Conservation (phyloP, 1,140 invertebrate genomes). For the Coenobita brevimanus region DNA sequence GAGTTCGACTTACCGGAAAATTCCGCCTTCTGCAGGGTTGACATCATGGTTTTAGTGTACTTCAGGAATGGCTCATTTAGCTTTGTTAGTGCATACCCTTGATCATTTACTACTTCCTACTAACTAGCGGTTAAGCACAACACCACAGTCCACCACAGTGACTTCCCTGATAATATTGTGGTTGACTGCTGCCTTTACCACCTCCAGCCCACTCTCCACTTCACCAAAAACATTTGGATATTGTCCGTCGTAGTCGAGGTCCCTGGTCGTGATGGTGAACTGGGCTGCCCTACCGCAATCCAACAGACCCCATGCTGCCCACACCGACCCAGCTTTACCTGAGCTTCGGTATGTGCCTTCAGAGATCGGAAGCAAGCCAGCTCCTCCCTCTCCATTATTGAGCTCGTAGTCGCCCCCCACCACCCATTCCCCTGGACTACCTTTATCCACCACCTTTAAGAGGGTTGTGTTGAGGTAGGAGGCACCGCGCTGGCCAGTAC, state of each 20-base stretch:
- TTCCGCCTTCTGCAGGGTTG: too few species aligned
- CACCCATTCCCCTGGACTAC: background rate
- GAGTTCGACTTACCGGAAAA: too few species aligned
- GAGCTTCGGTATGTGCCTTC: background rate
- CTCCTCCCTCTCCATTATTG: slow-evolving; percentile 4
- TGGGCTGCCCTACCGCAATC: background rate
- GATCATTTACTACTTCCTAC: too few species aligned
- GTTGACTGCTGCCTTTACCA: background rate
- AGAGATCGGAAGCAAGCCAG: background rate
- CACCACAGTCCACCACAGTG: background rate
- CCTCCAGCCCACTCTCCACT: too few species aligned
- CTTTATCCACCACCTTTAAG: background rate
- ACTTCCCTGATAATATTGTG: background rate
- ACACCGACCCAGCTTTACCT: background rate
- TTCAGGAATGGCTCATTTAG: too few species aligned
- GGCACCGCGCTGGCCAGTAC: slow-evolving; percentile 12
- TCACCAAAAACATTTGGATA: background rate
- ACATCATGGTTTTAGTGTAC: too few species aligned
- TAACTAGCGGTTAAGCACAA: too few species aligned
- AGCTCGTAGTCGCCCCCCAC: slow-evolving; percentile 1
- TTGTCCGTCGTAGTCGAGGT: background rate
- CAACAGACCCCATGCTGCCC: background rate
- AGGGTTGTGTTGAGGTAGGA: background rate
- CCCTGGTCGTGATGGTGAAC: slow-evolving; percentile 20
- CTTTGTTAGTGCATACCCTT: too few species aligned